Conservation (phyloP, 1,140 invertebrate genomes). For the Drosophila mojavensis region DNA sequence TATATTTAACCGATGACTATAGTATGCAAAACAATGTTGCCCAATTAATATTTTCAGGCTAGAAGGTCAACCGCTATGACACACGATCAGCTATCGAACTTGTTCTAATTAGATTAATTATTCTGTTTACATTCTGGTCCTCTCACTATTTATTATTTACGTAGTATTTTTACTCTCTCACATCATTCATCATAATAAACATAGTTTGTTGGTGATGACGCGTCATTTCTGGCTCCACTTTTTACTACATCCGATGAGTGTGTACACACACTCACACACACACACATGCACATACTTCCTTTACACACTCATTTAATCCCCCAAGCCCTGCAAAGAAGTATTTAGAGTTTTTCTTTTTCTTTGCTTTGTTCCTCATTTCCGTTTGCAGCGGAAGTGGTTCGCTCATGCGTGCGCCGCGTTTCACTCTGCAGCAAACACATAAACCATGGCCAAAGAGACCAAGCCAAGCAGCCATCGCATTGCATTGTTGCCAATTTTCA, state of each 20-base stretch:
- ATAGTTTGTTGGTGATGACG: slow-evolving; percentile 54
- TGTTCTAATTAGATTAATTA: slow-evolving; percentile 58
- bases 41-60: slow-evolving; percentile 36
- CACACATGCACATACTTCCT: slow-evolving; percentile 54
- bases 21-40: slow-evolving; percentile 45
- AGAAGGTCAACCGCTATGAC: slow-evolving; percentile 60
- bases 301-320: slow-evolving; percentile 54
- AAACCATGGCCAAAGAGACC: slow-evolving; percentile 28
- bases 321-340: slow-evolving; percentile 27
- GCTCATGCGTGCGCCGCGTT: slow-evolving; percentile 70
- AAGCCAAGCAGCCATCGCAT: slow-evolving; percentile 10
- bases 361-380: slow-evolving; percentile 74
- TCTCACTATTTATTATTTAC: not conserved
- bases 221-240: slow-evolving; percentile 40
- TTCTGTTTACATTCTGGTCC: slow-evolving; percentile 24
- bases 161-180: slow-evolving; percentile 11
- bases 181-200: slow-evolving; percentile 46
- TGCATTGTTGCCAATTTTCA: slow-evolving; percentile 66
- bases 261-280: slow-evolving; percentile 11
- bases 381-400: slow-evolving; percentile 76
- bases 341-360: slow-evolving; percentile 32
- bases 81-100: slow-evolving; percentile 9
- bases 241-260: slow-evolving; percentile 39
- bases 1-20: slow-evolving; percentile 61
- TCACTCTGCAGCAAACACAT: slow-evolving; percentile 51